Evolutionary conservation across 2,888 invertebrate species (phyloP).

Genomic region (Artemia sinica): DNA sequence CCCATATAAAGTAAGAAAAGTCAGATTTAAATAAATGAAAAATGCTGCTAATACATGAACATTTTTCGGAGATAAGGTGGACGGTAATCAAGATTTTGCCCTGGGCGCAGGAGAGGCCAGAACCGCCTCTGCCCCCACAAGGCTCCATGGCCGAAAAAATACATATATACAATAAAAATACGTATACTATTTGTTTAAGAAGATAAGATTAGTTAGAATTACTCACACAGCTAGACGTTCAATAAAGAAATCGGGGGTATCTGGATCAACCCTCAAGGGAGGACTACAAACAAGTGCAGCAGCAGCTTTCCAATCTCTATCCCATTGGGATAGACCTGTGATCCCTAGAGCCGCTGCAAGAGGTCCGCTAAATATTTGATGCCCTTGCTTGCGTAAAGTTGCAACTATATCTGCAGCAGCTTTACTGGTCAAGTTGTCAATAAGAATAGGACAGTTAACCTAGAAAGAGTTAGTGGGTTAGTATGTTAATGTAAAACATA

Average conservation of each 20-base stretch:
- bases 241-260: constrained; percentile 29
- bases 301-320: constrained; percentile 16
- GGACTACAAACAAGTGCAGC: constrained; percentile 34
- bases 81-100: too few relatives aligned
- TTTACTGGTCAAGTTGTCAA: constrained; percentile 16
- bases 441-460: constrained; percentile 20
- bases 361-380: constrained; percentile 15
- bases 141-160: too few relatives aligned
- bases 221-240: constrained; percentile 16
- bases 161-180: too few relatives aligned
- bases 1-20: too few relatives aligned
- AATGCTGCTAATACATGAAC: too few relatives aligned
- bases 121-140: too few relatives aligned
- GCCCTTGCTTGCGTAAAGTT: constrained; percentile 15
- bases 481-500: neutral
- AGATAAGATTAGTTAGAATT: neutral
- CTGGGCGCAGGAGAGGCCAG: too few relatives aligned
- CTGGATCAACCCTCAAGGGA: constrained; percentile 39
- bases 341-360: constrained; percentile 12
- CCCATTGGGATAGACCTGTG: neutral
- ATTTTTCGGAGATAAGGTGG: too few relatives aligned
- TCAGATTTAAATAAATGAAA: too few relatives aligned
- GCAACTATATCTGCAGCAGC: constrained; percentile 9
- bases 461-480: neutral
- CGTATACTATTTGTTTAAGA: too few relatives aligned